phyloP scores from a whole-genome alignment of 1,140 invertebrate species.

The Probaryconus sp. region DNA sequence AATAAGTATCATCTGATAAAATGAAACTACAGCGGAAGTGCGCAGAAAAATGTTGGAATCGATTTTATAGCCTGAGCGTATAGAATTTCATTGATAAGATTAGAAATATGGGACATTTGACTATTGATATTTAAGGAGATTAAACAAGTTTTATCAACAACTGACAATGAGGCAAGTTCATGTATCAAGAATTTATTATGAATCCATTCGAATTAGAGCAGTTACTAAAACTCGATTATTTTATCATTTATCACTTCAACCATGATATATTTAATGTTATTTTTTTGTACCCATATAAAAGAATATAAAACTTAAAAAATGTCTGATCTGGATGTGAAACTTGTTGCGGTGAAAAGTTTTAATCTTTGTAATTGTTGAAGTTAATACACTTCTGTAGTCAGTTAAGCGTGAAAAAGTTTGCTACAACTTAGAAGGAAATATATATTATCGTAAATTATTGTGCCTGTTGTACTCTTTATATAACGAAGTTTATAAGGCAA shows the following conservation, averaged over 20 bases:
- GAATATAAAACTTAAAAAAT: too few relatives aligned
- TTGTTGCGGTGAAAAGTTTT: slow-evolving; percentile 31
- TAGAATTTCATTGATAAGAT: slow-evolving; percentile 27
- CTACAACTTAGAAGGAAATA: slow-evolving; percentile 30
- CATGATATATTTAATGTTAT: too few relatives aligned
- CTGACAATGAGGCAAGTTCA: neutral
- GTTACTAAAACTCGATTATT: too few relatives aligned
- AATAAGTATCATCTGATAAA: too few relatives aligned
- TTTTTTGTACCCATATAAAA: too few relatives aligned
- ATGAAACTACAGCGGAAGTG: slow-evolving; percentile 16
- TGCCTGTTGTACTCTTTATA: slow-evolving; percentile 14
- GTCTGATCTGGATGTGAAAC: slow-evolving; percentile 4
- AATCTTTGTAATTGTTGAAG: slow-evolving; percentile 18
- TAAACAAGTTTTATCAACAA: neutral
- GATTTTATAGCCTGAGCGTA: neutral
- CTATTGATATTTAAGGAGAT: slow-evolving; percentile 5
- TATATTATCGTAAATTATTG: slow-evolving; percentile 32
- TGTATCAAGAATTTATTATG: neutral
- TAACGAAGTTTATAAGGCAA: slow-evolving; percentile 21
- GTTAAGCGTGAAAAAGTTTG: slow-evolving; percentile 37
- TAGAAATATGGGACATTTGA: slow-evolving; percentile 27
- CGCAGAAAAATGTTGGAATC: slow-evolving; percentile 5
- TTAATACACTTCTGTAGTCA: slow-evolving; percentile 44
- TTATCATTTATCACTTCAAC: too few relatives aligned
- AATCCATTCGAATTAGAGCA: too few relatives aligned